Conservation (phyloP, 2,888 invertebrate species). For the Ophraella communa region DNA sequence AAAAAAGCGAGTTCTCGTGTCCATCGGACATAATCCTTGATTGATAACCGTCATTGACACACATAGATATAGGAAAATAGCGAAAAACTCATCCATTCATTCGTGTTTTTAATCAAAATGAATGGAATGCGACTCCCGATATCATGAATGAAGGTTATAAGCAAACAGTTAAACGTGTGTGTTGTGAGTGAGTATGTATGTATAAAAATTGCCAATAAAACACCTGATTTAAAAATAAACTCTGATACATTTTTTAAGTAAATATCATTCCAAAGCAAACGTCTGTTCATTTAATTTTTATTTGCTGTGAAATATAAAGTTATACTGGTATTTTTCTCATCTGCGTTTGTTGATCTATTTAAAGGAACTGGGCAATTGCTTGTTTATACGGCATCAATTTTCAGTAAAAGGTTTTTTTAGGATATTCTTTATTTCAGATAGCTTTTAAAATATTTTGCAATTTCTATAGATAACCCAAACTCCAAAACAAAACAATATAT, state of each 20-base stretch:
- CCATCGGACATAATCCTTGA: constrained; percentile 1
- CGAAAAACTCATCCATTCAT: constrained; percentile 10
- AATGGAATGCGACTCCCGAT: constrained; percentile 2
- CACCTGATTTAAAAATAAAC: constrained; percentile 18
- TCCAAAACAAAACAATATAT: no score
- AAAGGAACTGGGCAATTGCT: background rate
- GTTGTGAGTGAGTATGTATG: no score
- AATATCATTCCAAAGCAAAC: constrained; percentile 13
- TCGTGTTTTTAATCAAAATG: constrained; percentile 16
- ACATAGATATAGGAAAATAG: constrained; percentile 11
- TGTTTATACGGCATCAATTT: background rate
- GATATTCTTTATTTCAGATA: no score
- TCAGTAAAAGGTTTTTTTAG: no score
- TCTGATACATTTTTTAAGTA: constrained; percentile 1
- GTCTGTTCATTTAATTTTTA: constrained; percentile 4
- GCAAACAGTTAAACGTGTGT: constrained; percentile 12
- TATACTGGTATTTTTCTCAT: background rate
- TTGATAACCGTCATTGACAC: constrained; percentile 2
- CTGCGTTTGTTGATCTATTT: background rate
- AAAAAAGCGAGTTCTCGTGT: constrained; percentile 5
- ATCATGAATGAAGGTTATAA: constrained; percentile 17
- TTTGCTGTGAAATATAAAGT: background rate
- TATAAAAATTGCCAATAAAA: constrained; percentile 5
- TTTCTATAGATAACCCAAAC: no score
- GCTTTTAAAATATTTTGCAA: no score